Conservation (phyloP, 2,113 vertebrate genomes). For the Varanus salvator region DNA sequence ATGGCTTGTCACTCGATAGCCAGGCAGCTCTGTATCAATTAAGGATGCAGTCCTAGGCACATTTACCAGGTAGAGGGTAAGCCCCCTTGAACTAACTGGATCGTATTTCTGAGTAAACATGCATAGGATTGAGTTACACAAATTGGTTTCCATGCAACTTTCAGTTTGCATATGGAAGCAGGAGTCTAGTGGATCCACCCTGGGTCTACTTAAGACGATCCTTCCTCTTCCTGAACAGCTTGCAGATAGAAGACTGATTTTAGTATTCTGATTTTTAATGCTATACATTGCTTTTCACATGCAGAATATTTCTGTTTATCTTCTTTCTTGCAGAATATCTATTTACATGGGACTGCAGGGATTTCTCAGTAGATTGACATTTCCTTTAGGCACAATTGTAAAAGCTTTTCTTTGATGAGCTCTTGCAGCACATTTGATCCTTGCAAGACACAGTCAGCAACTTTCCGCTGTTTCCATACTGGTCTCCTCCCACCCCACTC, state of each 20-base stretch:
- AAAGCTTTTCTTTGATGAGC: background rate
- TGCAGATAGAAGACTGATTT: background rate
- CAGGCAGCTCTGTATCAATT: background rate
- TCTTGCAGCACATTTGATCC: background rate
- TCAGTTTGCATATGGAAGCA: background rate
- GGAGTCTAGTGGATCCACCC: background rate
- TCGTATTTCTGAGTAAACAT: background rate
- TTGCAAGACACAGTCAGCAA: background rate
- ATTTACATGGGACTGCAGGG: background rate
- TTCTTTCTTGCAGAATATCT: background rate
- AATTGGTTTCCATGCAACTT: background rate
- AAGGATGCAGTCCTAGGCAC: background rate
- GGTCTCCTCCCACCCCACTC: background rate
- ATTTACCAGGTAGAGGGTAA: background rate
- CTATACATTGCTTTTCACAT: background rate
- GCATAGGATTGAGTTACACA: background rate
- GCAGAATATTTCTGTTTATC: background rate
- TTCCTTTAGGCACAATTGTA: background rate
- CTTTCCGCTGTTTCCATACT: background rate
- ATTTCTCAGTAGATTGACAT: background rate
- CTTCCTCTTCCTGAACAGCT: background rate
- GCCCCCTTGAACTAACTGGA: background rate
- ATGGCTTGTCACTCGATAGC: background rate
- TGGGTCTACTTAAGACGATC: background rate
- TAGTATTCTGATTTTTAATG: background rate